phyloP scores from a whole-genome alignment of 2,113 vertebrate species.

The Xenopus tropicalis region UCB_Xtro_10.0 CM004449.2:3227001-3227500 shows the following conservation, averaged over 20 bases:
- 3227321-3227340: neutral
- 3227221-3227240: neutral
- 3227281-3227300: neutral
- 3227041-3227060: conserved; percentile 10
- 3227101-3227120: neutral
- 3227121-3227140: neutral
- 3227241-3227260: neutral
- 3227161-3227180: neutral
- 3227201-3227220: neutral
- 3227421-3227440: neutral
- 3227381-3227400: too few relatives aligned
- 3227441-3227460: neutral
- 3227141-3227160: neutral
- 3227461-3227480: too few relatives aligned
- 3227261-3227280: conserved; percentile 2
- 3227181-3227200: neutral
- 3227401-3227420: too few relatives aligned
- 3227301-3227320: neutral
- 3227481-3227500: too few relatives aligned
- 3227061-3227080: neutral
- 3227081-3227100: neutral
- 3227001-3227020: neutral
- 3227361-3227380: neutral
- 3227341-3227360: neutral
- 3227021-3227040: neutral